Percentiles rank a stretch among this genome's conserved stretches.
Evolutionary conservation across 2,113 vertebrate species (phyloP).

Genomic region (Antechinus flavipes): DNA sequence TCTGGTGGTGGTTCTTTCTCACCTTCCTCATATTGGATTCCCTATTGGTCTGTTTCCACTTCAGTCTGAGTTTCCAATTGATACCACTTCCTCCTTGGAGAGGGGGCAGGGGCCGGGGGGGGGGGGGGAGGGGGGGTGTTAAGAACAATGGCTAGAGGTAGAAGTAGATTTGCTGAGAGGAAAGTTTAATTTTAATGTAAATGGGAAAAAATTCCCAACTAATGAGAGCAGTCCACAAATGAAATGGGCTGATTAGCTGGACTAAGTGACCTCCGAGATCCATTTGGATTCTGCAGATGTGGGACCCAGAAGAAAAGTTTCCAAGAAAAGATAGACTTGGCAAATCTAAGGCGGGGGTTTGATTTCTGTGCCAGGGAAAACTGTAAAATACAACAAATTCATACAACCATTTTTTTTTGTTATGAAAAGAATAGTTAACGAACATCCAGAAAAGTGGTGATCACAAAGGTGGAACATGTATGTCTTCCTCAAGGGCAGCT

Average conservation of each 20-base stretch:
- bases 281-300: not conserved
- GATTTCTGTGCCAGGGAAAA: not conserved
- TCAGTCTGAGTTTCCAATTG: not conserved
- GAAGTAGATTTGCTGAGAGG: not conserved
- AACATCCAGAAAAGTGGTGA: not conserved
- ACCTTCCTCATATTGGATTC: not conserved
- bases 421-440: not conserved
- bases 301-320: not conserved
- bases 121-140: not conserved
- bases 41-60: not conserved
- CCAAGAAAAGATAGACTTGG: not conserved
- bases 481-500: not conserved
- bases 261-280: not conserved
- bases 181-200: not conserved
- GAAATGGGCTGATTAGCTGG: not conserved
- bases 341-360: not conserved
- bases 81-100: not conserved
- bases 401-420: not conserved
- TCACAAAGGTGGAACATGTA: not conserved
- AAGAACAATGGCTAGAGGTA: too few relatives aligned
- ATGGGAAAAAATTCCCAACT: too few relatives aligned
- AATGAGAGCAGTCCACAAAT: not conserved
- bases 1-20: not conserved
- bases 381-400: not conserved
- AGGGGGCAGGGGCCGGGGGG: too few relatives aligned